Conservation (phyloP, 2,888 invertebrate species). For the Eurois occulta region DNA sequence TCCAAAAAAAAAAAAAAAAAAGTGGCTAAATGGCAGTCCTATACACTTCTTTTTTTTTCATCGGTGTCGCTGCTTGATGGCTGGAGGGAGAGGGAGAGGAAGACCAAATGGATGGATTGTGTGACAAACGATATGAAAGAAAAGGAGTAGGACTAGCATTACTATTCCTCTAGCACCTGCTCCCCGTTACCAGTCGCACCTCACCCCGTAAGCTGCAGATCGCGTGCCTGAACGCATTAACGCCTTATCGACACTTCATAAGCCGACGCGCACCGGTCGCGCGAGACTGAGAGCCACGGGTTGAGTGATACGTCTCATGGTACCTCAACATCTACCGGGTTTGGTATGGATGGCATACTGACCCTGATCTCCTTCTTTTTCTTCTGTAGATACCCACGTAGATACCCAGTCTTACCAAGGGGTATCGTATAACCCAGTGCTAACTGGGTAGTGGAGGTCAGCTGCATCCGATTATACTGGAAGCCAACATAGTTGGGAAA, state of each 20-base stretch:
- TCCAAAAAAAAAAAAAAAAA: no score
- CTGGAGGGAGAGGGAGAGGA: background rate
- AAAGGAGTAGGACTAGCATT: background rate
- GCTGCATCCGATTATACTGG: background rate
- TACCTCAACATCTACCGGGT: background rate
- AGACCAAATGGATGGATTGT: background rate
- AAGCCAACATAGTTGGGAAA: background rate
- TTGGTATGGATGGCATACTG: background rate
- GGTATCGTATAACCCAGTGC: background rate
- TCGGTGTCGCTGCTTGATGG: background rate
- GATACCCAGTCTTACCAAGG: background rate
- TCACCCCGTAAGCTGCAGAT: conserved; percentile 54
- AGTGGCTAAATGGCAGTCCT: no score
- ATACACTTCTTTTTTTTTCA: background rate
- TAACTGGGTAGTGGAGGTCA: background rate
- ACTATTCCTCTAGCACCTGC: background rate
- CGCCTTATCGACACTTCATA: conserved; percentile 75
- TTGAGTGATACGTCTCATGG: background rate
- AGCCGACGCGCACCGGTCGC: conserved; percentile 49
- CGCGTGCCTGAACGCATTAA: conserved; percentile 70
- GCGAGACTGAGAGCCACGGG: background rate
- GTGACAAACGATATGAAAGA: background rate
- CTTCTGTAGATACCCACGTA: background rate
- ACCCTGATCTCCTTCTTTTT: background rate
- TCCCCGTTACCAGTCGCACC: conserved; percentile 26